These are phyloP conservation scores for Tetheella fluctuosa DNA, from an alignment of 2,888 invertebrate species.

Conservation along the genomic window DNA sequence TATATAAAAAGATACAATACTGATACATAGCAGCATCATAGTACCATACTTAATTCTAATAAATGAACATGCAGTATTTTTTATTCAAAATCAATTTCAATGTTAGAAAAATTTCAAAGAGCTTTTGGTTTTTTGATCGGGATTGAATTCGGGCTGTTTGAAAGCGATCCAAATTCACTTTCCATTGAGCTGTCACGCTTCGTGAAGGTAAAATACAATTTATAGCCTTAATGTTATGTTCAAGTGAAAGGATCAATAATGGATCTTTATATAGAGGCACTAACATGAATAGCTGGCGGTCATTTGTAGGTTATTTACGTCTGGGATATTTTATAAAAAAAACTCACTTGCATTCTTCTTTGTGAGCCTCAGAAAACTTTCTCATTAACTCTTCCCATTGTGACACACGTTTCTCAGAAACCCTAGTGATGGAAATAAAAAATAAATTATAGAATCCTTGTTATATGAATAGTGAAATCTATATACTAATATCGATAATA, in stretches of 20 bases:
- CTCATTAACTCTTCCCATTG: conserved; percentile 75
- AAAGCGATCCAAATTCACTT: conserved; percentile 15
- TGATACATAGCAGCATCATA: background rate
- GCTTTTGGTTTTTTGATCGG: conserved; percentile 1
- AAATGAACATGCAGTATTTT: conserved; percentile 6
- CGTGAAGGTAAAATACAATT: conserved; percentile 10
- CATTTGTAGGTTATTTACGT: conserved; percentile 10
- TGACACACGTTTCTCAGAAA: conserved; percentile 54
- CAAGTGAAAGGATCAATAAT: conserved; percentile 13
- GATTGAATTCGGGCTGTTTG: conserved; percentile 5
- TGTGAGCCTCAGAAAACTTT: conserved; percentile 67
- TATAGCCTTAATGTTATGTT: conserved; percentile 11
- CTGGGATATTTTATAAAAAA: conserved; percentile 1
- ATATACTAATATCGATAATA: no score
- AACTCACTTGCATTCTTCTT: conserved; percentile 67
- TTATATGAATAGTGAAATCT: no score
- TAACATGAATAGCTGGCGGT: conserved; percentile 8
- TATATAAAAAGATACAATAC: background rate
- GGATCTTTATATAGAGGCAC: conserved; percentile 10
- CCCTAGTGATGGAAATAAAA: conserved; percentile 22
- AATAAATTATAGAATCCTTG: no score
- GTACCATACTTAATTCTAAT: conserved; percentile 1
- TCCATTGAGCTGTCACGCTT: conserved; percentile 9
- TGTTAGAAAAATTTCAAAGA: background rate
- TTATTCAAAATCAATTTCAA: conserved; percentile 4